A percentile compares a stretch with the other conserved stretches of the same genome.
Evolutionary conservation across 2,797 vertebrate species (phyloP).

Genomic region (Poeciliopsis infans): DNA sequence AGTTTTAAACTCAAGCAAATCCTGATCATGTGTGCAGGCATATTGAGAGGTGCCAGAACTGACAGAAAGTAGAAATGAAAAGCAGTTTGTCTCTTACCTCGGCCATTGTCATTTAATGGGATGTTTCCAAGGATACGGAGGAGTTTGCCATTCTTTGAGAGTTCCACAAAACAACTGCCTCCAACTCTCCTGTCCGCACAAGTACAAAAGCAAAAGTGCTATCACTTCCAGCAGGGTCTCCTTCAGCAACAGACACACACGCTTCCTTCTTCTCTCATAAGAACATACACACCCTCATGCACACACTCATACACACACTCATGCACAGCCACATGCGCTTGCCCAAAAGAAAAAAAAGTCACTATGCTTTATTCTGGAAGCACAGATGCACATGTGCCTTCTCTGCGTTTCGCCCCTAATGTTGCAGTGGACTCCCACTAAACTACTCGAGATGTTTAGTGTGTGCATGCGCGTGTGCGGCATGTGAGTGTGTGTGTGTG

Average conservation of each 20-base stretch:
- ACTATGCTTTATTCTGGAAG: constrained; percentile 60
- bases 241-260: constrained; percentile 53
- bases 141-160: constrained; percentile 90
- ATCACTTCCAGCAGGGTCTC: constrained; percentile 77
- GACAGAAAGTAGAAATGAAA: constrained; percentile 26
- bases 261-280: constrained; percentile 27
- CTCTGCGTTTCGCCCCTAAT: constrained; percentile 74
- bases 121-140: constrained; percentile 83
- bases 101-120: constrained; percentile 88
- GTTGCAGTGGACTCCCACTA: constrained; percentile 85
- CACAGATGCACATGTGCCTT: constrained; percentile 54
- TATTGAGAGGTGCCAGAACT: not conserved
- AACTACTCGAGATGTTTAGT: constrained; percentile 89
- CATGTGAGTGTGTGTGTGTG: constrained; percentile 58
- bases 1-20: constrained; percentile 24
- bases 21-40: constrained; percentile 5
- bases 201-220: constrained; percentile 85
- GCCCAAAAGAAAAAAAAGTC: constrained; percentile 31
- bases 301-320: constrained; percentile 13
- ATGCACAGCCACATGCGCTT: constrained; percentile 22
- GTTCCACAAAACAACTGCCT: constrained; percentile 85
- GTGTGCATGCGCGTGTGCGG: constrained; percentile 78
- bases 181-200: constrained; percentile 86
- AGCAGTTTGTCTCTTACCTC: constrained; percentile 85
- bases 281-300: constrained; percentile 14